Conservation (phyloP, 2,113 vertebrate genomes). For the Oreochromis tanganicae region DNA sequence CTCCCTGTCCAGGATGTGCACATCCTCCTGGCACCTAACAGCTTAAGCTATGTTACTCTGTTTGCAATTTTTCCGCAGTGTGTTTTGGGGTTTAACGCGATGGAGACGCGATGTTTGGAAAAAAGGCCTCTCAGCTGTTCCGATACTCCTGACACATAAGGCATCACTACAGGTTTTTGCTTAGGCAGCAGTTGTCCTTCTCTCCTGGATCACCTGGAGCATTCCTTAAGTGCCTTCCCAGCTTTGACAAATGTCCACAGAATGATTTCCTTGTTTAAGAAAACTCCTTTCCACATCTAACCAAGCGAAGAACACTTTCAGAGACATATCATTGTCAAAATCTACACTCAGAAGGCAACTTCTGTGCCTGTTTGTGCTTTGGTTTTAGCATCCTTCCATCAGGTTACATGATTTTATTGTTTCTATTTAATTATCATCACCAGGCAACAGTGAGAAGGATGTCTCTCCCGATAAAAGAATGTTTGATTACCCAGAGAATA, state of each 20-base stretch:
- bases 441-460: too few species aligned
- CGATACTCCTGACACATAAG: background rate
- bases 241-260: background rate
- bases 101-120: background rate
- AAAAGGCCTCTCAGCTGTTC: background rate
- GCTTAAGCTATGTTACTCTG: background rate
- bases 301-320: accelerated
- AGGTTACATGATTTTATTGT: background rate
- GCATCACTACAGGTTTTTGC: accelerated
- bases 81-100: background rate
- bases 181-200: background rate
- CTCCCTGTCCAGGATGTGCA: background rate
- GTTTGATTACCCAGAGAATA: accelerated
- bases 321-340: background rate
- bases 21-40: background rate
- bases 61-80: background rate
- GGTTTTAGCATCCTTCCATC: background rate
- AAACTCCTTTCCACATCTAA: background rate
- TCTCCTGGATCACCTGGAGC: background rate
- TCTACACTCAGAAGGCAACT: background rate
- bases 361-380: background rate
- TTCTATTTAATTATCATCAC: background rate
- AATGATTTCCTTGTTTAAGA: background rate
- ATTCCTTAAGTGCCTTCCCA: background rate
- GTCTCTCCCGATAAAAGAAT: accelerated